Conservation (phyloP, 64 coral and sea anemone genomes). For the Pachyseris speciosa region DNA sequence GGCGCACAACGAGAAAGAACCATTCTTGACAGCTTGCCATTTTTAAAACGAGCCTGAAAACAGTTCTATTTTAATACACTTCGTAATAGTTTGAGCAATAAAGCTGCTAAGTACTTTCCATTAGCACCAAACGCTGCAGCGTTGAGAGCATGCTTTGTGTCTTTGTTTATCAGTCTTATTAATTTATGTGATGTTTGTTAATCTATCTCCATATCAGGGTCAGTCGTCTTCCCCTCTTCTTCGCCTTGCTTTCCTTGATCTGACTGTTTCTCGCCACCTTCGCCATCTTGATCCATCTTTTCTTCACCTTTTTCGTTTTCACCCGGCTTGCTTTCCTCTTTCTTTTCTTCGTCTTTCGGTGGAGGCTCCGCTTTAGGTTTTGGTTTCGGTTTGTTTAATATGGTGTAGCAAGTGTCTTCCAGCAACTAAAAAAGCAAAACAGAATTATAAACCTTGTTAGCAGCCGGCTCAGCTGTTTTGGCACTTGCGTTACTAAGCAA, state of each 20-base stretch:
- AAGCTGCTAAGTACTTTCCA: no score
- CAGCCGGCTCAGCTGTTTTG: no score
- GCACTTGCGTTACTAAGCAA: no score
- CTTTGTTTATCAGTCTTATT: no score
- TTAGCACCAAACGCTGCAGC: no score
- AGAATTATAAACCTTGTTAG: background rate
- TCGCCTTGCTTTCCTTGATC: background rate
- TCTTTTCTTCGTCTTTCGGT: constrained; percentile 90
- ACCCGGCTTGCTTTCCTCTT: constrained; percentile 2
- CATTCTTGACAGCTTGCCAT: no score
- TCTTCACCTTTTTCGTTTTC: constrained; percentile 40
- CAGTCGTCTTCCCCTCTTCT: background rate
- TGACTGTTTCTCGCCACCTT: background rate
- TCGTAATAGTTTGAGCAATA: no score
- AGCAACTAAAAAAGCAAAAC: constrained; percentile 51
- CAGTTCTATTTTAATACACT: no score
- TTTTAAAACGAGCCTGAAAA: no score
- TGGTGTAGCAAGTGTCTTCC: constrained; percentile 81
- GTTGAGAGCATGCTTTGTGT: no score
- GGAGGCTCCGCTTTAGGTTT: constrained; percentile 80
- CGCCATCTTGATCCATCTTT: constrained; percentile 64
- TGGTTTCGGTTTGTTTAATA: constrained; percentile 86
- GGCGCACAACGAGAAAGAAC: no score
- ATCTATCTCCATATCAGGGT: constrained; percentile 38
- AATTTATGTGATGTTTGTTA: no score